A percentile compares a stretch with the other conserved stretches of the same genome.
phyloP scores from a whole-genome alignment of 2,797 vertebrate species.

The Danio aesculapii region DNA sequence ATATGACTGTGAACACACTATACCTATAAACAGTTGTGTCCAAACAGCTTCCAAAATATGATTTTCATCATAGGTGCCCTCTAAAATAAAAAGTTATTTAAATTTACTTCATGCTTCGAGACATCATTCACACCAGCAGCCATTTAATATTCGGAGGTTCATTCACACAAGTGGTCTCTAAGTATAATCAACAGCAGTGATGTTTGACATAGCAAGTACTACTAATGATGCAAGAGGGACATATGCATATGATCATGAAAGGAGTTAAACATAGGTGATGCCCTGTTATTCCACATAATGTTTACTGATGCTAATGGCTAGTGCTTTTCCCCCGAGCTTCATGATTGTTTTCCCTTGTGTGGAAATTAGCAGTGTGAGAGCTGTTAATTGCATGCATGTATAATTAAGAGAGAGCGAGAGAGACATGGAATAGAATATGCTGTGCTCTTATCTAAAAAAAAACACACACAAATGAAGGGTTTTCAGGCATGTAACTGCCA shows the following conservation, averaged over 20 bases:
- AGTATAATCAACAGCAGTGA: conserved; percentile 7
- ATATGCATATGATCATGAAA: conserved; percentile 1
- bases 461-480: conserved; percentile 16
- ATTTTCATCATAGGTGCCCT: too few species aligned
- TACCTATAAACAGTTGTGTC: too few species aligned
- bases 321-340: conserved; percentile 1
- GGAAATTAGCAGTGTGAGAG: conserved; percentile 31
- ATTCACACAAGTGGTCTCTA: background rate
- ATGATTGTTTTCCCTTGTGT: conserved; percentile 37
- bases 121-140: background rate
- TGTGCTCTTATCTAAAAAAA: conserved; percentile 35
- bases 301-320: conserved; percentile 36
- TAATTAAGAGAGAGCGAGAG: conserved; percentile 31
- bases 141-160: background rate
- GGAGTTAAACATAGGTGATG: conserved; percentile 29
- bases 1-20: too few species aligned
- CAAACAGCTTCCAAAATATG: too few species aligned
- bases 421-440: conserved; percentile 29
- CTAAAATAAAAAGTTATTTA: too few species aligned
- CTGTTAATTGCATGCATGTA: conserved; percentile 42
- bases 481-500: background rate
- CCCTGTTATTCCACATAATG: conserved; percentile 22
- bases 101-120: background rate
- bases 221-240: conserved; percentile 7
- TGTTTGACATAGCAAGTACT: background rate